Base-by-base conservation (phyloP, 2,888 invertebrate species). In the Leptopilina syphax region DNA sequence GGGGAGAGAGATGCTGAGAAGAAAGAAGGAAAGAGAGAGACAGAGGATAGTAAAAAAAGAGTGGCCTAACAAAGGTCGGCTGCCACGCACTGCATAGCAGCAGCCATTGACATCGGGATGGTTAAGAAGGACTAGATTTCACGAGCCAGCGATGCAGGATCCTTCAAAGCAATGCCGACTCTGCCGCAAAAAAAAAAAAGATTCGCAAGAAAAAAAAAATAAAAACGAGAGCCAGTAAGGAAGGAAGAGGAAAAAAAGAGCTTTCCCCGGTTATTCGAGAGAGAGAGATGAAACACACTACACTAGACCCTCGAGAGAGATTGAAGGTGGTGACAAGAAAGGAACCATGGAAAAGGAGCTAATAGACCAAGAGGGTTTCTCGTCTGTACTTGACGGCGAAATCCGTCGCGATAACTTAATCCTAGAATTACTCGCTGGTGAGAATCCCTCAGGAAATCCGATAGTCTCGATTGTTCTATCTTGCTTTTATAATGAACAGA, bases 81-180 rank as follows among this genome's bases (percentile, higher is more conserved):
- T 65, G 78, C 79, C 80, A 80, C 80, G 79, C 80, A 81, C 79
- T 79, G 79, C 79, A 84, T 83, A 82, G 85, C 87, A 84, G 84
- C 88, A 89, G 88, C 89, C 91, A 91, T 91, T 91, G 90, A 90
- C 91, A 89, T 90, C 87, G 86, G 85, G 84, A 86, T 87, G 87
- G 86, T 85, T 85, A 89, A 89, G 89, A 88, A 90, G 91, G 91
- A 91, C 90, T 91, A 91, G 90, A 91, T 91, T 91, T 91, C 91
- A 91, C 90, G 91, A 90, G 89, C 90, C 90, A 91, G 89, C 89
- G 90, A 87, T 89, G 88, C 89, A 89, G 88, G 89, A 90, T 89
- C 89, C 89, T 88, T 91, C 90, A 91, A 91, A 91, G 91, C 89
- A 80, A 10, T 85, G 90, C 90, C 91, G 91, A 89, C 89, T 83